phyloP scores from a whole-genome alignment of 2,797 vertebrate species.

The Microchirus variegatus region DNA sequence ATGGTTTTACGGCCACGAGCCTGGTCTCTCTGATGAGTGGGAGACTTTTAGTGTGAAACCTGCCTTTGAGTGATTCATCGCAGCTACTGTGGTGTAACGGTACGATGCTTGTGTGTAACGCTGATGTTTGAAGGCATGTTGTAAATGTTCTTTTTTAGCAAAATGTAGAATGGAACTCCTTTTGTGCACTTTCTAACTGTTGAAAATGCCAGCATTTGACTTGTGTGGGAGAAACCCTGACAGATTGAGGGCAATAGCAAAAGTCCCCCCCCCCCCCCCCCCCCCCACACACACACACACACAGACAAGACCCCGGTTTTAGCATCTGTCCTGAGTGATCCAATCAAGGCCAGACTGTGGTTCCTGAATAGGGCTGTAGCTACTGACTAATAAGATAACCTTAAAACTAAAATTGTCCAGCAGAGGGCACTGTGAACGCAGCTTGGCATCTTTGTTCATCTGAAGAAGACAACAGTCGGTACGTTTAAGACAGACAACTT shows the following conservation, averaged over 20 bases:
- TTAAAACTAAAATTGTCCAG: no score
- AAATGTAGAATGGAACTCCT: slow-evolving; percentile 74
- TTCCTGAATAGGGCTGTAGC: no score
- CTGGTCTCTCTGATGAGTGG: slow-evolving; percentile 45
- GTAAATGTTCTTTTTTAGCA: slow-evolving; percentile 76
- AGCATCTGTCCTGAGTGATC: no score
- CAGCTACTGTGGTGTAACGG: slow-evolving; percentile 66
- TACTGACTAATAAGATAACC: no score
- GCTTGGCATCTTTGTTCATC: no score
- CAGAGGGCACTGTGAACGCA: no score
- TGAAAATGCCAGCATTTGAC: slow-evolving; percentile 78
- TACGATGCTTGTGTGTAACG: slow-evolving; percentile 62
- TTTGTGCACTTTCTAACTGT: slow-evolving; percentile 79
- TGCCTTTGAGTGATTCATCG: slow-evolving; percentile 66
- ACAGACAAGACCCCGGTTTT: no score
- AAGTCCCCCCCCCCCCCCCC: no score
- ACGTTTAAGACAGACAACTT: no score
- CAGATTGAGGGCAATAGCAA: slow-evolving; percentile 50
- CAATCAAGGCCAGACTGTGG: no score
- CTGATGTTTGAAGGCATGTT: slow-evolving; percentile 74
- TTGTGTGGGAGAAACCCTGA: slow-evolving; percentile 43
- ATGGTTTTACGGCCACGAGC: slow-evolving; percentile 46
- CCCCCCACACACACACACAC: slow-evolving; percentile 11
- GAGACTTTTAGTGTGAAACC: slow-evolving; percentile 47
- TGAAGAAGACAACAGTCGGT: no score